These are phyloP conservation scores for Calephelis perditalis DNA, from an alignment of 2,888 invertebrate genomes.

Conservation along the genomic window DNA sequence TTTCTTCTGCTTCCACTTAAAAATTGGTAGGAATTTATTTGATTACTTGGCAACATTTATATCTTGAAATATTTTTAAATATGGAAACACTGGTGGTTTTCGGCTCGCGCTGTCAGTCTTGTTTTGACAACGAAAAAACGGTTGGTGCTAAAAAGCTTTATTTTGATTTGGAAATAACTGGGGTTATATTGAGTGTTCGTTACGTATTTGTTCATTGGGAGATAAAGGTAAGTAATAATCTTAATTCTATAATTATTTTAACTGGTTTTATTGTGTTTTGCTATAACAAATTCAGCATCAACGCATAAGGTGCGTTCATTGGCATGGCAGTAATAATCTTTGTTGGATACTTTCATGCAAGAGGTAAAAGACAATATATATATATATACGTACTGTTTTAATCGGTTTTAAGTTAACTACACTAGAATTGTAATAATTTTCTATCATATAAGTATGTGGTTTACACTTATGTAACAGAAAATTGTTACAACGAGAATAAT, in stretches of 20 bases:
- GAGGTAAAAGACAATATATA: background rate
- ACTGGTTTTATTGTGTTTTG: slow-evolving; percentile 2
- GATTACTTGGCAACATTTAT: slow-evolving; percentile 16
- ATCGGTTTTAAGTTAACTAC: background rate
- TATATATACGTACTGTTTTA: background rate
- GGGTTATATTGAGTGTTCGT: background rate
- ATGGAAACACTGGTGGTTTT: slow-evolving; percentile 20
- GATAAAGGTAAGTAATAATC: slow-evolving; percentile 14
- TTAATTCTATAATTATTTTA: slow-evolving; percentile 11
- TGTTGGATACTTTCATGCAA: slow-evolving; percentile 14
- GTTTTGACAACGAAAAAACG: background rate
- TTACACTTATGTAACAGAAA: no score
- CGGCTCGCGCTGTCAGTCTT: slow-evolving; percentile 2
- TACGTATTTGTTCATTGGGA: slow-evolving; percentile 13
- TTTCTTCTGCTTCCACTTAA: background rate
- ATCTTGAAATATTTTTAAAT: slow-evolving; percentile 17
- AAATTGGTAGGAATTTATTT: slow-evolving; percentile 13
- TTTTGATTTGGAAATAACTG: slow-evolving; percentile 1
- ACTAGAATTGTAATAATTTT: no score
- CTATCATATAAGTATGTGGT: no score
- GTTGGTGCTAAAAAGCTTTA: slow-evolving; percentile 4
- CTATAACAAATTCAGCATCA: slow-evolving; percentile 2
- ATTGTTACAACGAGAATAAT: no score
- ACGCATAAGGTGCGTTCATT: slow-evolving; percentile 15
- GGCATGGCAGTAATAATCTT: slow-evolving; percentile 14